phyloP scores from a whole-genome alignment of 2,797 vertebrate genomes.

The Strix occidentalis region DNA sequence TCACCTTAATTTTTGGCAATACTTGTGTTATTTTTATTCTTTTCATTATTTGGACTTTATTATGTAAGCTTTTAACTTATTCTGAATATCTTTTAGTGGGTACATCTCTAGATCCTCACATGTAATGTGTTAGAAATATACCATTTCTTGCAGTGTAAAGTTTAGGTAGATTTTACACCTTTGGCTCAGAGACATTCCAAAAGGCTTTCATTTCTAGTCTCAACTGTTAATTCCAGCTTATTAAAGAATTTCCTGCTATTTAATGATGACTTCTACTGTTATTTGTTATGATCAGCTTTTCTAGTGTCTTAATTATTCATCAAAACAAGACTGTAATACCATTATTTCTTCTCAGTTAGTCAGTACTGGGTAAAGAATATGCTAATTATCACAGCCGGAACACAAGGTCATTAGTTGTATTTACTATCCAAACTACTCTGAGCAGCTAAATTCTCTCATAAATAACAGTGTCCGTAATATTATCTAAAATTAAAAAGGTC shows the following conservation, averaged over 20 bases:
- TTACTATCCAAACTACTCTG: neutral
- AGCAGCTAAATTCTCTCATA: neutral
- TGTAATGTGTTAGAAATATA: neutral
- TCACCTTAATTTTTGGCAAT: neutral
- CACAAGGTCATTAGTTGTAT: neutral
- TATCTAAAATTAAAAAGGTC: neutral
- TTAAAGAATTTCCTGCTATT: neutral
- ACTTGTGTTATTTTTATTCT: neutral
- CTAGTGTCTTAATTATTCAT: neutral
- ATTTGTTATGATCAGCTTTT: neutral
- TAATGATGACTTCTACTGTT: neutral
- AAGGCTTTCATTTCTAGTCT: neutral
- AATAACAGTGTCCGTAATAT: neutral
- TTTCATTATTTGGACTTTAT: neutral
- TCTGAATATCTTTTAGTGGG: neutral
- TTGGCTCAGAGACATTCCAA: neutral
- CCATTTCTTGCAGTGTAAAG: neutral
- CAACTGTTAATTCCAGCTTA: neutral
- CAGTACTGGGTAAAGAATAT: neutral
- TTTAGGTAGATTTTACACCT: neutral
- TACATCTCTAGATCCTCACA: neutral
- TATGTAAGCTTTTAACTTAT: neutral
- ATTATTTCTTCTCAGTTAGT: neutral
- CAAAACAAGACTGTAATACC: neutral
- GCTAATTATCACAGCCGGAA: neutral